phyloP scores from a whole-genome alignment of 2,888 invertebrate species.

The Oscheius sp. region DNA sequence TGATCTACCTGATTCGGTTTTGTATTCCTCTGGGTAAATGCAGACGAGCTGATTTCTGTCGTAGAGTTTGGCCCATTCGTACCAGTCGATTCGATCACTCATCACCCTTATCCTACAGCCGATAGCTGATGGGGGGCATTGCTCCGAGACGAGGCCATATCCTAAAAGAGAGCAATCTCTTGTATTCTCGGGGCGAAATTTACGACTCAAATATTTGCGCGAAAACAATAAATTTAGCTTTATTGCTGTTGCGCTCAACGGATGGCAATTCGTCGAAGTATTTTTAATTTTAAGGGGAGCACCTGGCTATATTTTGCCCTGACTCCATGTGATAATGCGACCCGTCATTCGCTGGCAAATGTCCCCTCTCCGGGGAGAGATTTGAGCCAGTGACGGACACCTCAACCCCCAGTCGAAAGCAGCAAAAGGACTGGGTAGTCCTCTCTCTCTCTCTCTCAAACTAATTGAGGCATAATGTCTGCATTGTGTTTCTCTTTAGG shows the following conservation, averaged over 20 bases:
- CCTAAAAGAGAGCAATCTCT: no score
- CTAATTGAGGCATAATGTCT: constrained; percentile 20
- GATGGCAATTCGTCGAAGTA: no score
- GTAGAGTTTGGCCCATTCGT: constrained; percentile 49
- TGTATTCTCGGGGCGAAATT: neutral
- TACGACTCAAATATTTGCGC: neutral
- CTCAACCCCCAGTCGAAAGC: constrained; percentile 1
- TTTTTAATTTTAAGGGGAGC: neutral
- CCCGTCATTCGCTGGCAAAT: constrained; percentile 24
- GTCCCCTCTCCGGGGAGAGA: constrained; percentile 7
- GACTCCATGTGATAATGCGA: constrained; percentile 26
- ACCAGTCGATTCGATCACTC: constrained; percentile 53
- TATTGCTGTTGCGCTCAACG: no score
- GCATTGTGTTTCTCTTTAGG: no score
- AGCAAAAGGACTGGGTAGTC: neutral
- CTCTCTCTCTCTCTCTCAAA: neutral
- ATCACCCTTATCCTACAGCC: constrained; percentile 49
- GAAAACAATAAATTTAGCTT: neutral
- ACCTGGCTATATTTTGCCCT: neutral
- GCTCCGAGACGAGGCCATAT: constrained; percentile 49
- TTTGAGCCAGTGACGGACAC: constrained; percentile 2
- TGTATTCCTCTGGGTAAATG: constrained; percentile 52
- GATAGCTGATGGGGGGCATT: constrained; percentile 46
- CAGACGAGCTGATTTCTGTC: constrained; percentile 54
- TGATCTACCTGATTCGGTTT: constrained; percentile 38